Conservation (phyloP, 1,140 invertebrate genomes). For the Nasonia giraulti region DNA sequence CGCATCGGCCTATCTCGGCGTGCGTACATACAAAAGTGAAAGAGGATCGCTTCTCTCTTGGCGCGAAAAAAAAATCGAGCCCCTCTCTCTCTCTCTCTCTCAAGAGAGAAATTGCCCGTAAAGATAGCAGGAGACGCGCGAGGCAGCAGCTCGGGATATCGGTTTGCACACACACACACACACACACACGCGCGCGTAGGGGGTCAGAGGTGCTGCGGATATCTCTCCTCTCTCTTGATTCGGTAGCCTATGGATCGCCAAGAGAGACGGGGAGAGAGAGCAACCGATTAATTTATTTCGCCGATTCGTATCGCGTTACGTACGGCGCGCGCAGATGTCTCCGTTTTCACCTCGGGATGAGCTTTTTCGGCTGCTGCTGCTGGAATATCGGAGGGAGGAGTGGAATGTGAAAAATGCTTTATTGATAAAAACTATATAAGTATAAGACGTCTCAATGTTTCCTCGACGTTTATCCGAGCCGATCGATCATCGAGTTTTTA, state of each 20-base stretch:
- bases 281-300: constrained; percentile 36
- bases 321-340: background rate
- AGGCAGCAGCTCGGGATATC: constrained; percentile 8
- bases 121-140: constrained; percentile 8
- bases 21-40: constrained; percentile 9
- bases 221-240: background rate
- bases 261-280: no score
- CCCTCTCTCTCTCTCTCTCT: background rate
- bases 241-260: constrained; percentile 11
- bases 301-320: constrained; percentile 21
- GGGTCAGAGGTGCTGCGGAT: constrained; percentile 1
- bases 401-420: background rate
- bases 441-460: background rate
- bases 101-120: constrained; percentile 22
- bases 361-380: background rate
- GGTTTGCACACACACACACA: constrained; percentile 6
- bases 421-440: background rate
- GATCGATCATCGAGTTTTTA: no score
- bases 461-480: no score
- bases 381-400: background rate
- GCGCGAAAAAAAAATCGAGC: background rate
- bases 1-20: background rate
- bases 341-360: background rate
- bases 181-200: background rate
- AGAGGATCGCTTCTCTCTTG: constrained; percentile 13